These are phyloP conservation scores for Pomphorhynchus laevis DNA, from an alignment of 1,140 invertebrate species.

Conservation along the genomic window DNA sequence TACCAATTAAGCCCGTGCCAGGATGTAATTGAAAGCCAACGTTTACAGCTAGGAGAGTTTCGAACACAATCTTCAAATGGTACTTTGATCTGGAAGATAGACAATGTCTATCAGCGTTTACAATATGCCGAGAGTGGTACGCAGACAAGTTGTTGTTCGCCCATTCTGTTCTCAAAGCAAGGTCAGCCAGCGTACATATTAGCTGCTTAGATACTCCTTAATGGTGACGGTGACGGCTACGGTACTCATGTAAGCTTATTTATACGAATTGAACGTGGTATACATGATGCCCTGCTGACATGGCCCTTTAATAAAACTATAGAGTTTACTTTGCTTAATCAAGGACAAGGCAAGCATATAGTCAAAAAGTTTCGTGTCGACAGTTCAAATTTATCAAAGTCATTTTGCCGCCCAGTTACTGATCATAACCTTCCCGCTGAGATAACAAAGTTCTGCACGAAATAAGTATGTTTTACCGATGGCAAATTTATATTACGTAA, in stretches of 20 bases:
- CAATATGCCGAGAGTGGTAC: constrained; percentile 13
- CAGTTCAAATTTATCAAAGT: too few species aligned
- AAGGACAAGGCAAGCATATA: constrained; percentile 9
- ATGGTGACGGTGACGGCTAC: constrained; percentile 9
- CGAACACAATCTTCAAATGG: too few species aligned
- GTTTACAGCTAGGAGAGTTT: too few species aligned
- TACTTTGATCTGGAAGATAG: constrained; percentile 16
- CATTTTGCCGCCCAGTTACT: background rate
- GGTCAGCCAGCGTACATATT: constrained; percentile 15
- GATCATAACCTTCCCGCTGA: background rate
- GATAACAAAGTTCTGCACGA: background rate
- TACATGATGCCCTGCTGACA: constrained; percentile 13
- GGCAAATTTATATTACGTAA: too few species aligned
- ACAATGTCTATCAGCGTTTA: constrained; percentile 12
- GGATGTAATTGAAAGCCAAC: too few species aligned
- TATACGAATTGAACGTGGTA: constrained; percentile 6
- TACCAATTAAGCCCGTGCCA: too few species aligned
- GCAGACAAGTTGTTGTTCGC: constrained; percentile 15
- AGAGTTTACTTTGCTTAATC: constrained; percentile 13
- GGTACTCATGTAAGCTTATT: constrained; percentile 8
- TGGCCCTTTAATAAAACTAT: constrained; percentile 15
- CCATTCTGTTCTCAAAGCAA: constrained; percentile 16
- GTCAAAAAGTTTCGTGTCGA: constrained; percentile 12
- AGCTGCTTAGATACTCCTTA: constrained; percentile 4
- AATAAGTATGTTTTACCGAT: too few species aligned